Conservation (phyloP, 2,113 vertebrate genomes). For the Prinia subflava region DNA sequence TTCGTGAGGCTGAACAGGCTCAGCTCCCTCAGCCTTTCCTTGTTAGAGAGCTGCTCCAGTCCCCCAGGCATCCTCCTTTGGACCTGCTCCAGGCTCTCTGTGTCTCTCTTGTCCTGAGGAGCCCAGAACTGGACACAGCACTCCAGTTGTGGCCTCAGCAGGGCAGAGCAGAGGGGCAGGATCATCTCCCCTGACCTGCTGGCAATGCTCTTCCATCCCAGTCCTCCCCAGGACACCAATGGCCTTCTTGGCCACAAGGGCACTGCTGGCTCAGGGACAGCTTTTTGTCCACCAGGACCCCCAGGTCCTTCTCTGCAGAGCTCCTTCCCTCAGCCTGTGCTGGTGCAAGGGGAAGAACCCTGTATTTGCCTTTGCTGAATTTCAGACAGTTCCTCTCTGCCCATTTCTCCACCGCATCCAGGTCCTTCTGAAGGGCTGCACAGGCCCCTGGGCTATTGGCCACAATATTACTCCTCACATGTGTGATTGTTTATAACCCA, state of each 20-base stretch:
- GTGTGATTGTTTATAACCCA: neutral
- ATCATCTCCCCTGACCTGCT: accelerated
- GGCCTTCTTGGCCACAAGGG: neutral
- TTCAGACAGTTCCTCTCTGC: neutral
- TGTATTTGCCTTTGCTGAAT: neutral
- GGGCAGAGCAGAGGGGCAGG: neutral
- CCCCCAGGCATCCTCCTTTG: neutral
- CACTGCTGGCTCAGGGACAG: neutral
- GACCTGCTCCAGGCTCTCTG: accelerated
- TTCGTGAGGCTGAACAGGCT: neutral
- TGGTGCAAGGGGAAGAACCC: neutral
- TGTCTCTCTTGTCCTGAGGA: neutral
- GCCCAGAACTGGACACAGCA: neutral
- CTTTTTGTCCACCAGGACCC: neutral
- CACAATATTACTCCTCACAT: neutral
- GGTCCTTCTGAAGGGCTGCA: neutral
- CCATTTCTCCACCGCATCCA: accelerated
- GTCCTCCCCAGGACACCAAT: neutral
- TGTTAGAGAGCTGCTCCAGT: neutral
- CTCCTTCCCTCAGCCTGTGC: neutral
- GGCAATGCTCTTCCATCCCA: neutral
- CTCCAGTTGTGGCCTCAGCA: neutral
- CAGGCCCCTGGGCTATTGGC: neutral
- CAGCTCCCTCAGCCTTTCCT: neutral
- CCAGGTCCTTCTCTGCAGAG: neutral